Evolutionary conservation across 2,888 invertebrate species (phyloP).

Genomic region (Cyrtodaria siliqua): DNA sequence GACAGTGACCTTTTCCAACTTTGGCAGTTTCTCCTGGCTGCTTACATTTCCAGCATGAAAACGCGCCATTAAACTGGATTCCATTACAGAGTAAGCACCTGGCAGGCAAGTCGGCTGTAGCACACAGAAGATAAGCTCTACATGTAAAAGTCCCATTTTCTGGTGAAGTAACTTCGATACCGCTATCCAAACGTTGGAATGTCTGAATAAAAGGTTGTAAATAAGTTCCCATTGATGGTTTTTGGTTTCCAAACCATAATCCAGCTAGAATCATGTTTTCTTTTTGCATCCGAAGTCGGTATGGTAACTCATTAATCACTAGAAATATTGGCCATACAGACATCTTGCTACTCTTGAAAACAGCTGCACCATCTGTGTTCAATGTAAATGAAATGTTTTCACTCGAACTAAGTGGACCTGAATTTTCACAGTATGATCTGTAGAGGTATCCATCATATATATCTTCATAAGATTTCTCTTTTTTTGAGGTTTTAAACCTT

Average conservation of each 20-base stretch:
- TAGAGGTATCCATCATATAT: conserved; percentile 38
- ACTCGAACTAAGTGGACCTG: no score
- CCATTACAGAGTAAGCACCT: conserved; percentile 44
- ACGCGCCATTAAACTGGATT: conserved; percentile 57
- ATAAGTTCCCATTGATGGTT: conserved; percentile 25
- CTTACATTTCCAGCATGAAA: conserved; percentile 47
- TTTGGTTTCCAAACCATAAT: conserved; percentile 22
- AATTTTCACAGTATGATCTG: no score
- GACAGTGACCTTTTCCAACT: conserved; percentile 41
- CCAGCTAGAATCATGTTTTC: conserved; percentile 24
- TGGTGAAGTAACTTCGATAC: conserved; percentile 4
- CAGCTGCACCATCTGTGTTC: conserved; percentile 51
- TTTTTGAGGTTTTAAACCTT: conserved; percentile 8
- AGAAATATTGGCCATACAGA: conserved; percentile 42
- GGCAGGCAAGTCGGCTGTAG: conserved; percentile 65
- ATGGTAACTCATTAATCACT: conserved; percentile 35
- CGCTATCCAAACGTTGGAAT: background rate
- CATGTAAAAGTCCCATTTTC: background rate
- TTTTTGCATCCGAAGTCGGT: conserved; percentile 14
- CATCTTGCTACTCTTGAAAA: conserved; percentile 44
- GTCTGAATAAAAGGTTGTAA: conserved; percentile 22
- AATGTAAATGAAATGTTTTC: conserved; percentile 13
- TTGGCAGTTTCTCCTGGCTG: conserved; percentile 49
- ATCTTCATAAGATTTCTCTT: conserved; percentile 8
- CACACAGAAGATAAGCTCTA: conserved; percentile 33